These are phyloP conservation scores for Apotomis turbidana DNA, from an alignment of 2,888 invertebrate genomes.

Conservation along the genomic window DNA sequence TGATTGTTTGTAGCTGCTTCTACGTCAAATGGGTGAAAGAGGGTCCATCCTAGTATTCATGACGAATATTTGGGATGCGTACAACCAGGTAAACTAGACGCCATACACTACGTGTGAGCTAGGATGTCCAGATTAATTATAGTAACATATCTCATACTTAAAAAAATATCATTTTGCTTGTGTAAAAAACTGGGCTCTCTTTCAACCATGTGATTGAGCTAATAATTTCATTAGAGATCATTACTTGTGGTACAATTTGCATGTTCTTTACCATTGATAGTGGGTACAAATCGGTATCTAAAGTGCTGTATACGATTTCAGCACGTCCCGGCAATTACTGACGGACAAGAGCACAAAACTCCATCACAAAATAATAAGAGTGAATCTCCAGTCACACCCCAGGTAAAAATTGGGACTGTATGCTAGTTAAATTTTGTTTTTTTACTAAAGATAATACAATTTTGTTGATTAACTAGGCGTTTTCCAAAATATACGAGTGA, in stretches of 20 bases:
- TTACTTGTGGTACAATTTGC: constrained; percentile 40
- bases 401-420: constrained; percentile 56
- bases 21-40: constrained; percentile 80
- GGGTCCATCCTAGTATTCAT: constrained; percentile 79
- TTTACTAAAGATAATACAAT: neutral
- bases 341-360: constrained; percentile 72
- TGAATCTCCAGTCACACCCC: constrained; percentile 70
- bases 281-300: constrained; percentile 16
- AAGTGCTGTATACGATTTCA: constrained; percentile 54
- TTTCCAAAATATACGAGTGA: neutral
- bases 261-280: constrained; percentile 28
- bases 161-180: constrained; percentile 48
- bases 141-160: constrained; percentile 57
- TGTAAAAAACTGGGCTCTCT: constrained; percentile 68
- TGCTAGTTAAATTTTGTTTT: constrained; percentile 1
- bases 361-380: constrained; percentile 63
- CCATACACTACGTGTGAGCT: constrained; percentile 38
- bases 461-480: neutral
- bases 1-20: constrained; percentile 74
- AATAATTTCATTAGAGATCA: constrained; percentile 48
- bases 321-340: constrained; percentile 79
- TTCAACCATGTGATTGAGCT: constrained; percentile 52
- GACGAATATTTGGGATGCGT: constrained; percentile 72
- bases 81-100: constrained; percentile 67
- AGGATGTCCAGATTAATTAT: constrained; percentile 49